phyloP scores from a whole-genome alignment of 1,140 invertebrate species.

The Lucilia cuprina region DNA sequence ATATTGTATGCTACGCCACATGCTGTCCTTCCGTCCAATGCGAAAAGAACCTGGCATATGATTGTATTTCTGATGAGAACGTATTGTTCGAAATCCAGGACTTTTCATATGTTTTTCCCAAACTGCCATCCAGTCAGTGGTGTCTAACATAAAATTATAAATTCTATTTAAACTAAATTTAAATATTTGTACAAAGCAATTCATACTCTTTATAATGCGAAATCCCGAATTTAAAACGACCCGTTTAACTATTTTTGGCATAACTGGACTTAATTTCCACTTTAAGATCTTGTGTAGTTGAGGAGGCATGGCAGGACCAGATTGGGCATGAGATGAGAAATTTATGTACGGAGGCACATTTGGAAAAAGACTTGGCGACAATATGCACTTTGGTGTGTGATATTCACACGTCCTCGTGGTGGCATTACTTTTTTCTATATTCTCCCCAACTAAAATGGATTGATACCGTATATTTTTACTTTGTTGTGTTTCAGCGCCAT shows the following conservation, averaged over 20 bases:
- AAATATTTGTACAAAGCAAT: background rate
- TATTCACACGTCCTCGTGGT: constrained; percentile 48
- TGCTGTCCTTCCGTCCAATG: constrained; percentile 92
- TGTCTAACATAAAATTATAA: constrained; percentile 62
- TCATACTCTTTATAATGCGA: constrained; percentile 78
- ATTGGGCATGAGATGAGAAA: constrained; percentile 80
- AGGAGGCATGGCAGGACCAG: constrained; percentile 70
- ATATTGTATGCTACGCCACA: constrained; percentile 87
- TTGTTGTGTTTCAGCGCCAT: constrained; percentile 49
- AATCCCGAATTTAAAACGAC: constrained; percentile 86
- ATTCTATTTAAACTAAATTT: background rate
- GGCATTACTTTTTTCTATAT: constrained; percentile 44
- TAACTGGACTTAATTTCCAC: constrained; percentile 92
- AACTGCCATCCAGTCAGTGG: constrained; percentile 77
- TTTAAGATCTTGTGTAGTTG: constrained; percentile 79
- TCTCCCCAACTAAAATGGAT: constrained; percentile 37
- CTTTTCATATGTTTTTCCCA: constrained; percentile 89
- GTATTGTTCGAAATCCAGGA: constrained; percentile 75
- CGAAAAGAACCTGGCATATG: constrained; percentile 98
- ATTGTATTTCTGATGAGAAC: constrained; percentile 94
- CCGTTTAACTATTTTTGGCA: constrained; percentile 84
- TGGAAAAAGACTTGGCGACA: constrained; percentile 80
- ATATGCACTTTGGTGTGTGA: constrained; percentile 62
- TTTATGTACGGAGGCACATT: constrained; percentile 89
- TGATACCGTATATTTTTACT: constrained; percentile 51